Evolutionary conservation across 2,888 invertebrate species (phyloP), one percentile per base, ranked within the genome.

Genomic region (Stictocephala bisonia): DNA sequence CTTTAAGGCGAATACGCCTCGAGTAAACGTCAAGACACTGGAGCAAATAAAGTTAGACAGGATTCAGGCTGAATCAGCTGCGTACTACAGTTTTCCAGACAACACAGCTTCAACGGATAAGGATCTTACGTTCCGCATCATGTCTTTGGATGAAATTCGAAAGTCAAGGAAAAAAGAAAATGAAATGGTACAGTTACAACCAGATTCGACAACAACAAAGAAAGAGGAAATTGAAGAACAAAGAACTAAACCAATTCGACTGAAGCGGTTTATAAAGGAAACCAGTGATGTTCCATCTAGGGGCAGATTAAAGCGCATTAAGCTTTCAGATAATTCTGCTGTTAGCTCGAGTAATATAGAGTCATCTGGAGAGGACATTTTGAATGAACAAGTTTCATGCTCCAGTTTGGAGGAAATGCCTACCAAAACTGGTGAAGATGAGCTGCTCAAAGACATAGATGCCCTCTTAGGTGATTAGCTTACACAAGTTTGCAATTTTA

Each of bases 61-160:
- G 80, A 89, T 92, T 74, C 91, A 91, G 82, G 90, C 90, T 0
- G 91, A 90, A 82, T 88, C 90, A 0, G 91, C 91, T 4, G 90
- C 90, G n/a, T 90, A 87, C 85, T 92, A 73, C 66, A 70, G 64
- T 11, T 70, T 70, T 20, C 24, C 64, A 7, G 50, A 35, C 11
- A 44, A 13, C 13, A 35, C 6, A 9, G 26, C 11, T 31, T 7
- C 27, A 35, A 29, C 22, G 7, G 9, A 18, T 2, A n/a, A 51
- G 24, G 26, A 67, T 13, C 35, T 72, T 20, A 85, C 86, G 77
- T 88, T 88, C 81, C 84, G 87, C 73, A 82, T 86, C 1, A 78
- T 87, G n/a, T 85, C 86, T 0, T 81, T 87, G 4, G 86, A 86
- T n/a, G 87, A 88, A 79, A 87, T 87, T 9, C 80, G 86, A 67